These are phyloP conservation scores for Meloidogyne chitwoodi DNA, from an alignment of 1,140 invertebrate genomes.

Conservation along the genomic window DNA sequence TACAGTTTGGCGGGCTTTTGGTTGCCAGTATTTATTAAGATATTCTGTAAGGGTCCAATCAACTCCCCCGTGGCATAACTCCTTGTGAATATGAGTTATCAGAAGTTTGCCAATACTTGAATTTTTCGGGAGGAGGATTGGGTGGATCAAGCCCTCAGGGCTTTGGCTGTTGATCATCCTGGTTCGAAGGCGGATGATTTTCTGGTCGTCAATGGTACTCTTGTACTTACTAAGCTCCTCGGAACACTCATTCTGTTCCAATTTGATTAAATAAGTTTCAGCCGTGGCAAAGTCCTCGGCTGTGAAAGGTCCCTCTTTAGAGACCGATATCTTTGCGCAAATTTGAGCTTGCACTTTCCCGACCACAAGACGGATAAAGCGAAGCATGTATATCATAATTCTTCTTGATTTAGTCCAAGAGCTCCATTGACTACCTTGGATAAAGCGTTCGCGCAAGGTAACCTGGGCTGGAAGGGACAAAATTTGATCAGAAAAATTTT, in stretches of 20 bases:
- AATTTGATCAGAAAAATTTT: background rate
- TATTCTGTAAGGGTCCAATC: conserved; percentile 13
- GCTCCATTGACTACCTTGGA: too few relatives aligned
- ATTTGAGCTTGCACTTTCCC: too few relatives aligned
- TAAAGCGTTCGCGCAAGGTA: background rate
- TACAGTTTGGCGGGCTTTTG: conserved; percentile 5
- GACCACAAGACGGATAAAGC: background rate
- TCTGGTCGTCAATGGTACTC: background rate
- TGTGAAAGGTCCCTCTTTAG: background rate
- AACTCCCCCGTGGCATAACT: background rate
- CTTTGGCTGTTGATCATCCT: background rate
- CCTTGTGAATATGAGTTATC: conserved; percentile 4
- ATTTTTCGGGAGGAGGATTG: background rate
- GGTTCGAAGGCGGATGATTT: too few relatives aligned
- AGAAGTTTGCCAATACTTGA: background rate
- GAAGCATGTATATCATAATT: background rate
- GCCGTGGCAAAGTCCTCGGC: background rate
- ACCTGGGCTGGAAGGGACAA: background rate
- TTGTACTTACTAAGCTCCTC: background rate
- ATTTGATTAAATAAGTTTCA: background rate
- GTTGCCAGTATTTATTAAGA: conserved; percentile 9
- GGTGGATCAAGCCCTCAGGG: background rate
- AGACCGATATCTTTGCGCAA: background rate
- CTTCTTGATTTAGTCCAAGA: background rate
- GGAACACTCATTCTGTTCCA: background rate